Evolutionary conservation across 37 sponge, comb jelly and placozoan species (phyloP).

Genomic region (Haliclona indistincta): DNA sequence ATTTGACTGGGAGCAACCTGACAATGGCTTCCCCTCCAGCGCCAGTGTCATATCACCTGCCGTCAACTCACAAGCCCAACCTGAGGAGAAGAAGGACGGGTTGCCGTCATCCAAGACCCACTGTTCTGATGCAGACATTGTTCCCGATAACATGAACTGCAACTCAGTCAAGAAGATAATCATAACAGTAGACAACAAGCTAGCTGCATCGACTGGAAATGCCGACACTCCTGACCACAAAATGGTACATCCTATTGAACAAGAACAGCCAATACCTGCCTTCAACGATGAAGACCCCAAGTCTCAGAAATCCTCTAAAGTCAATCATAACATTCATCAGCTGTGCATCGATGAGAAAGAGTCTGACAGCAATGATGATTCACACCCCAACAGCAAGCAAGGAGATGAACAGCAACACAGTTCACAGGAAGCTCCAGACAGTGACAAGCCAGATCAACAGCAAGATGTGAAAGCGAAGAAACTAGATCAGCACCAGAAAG

Average conservation of each 20-base stretch:
- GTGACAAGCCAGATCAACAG: too few relatives aligned
- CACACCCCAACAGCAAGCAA: background rate
- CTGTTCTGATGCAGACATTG: background rate
- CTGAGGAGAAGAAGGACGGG: background rate
- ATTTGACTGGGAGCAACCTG: slow-evolving; percentile 91
- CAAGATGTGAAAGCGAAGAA: background rate
- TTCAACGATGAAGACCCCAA: background rate
- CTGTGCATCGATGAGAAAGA: background rate
- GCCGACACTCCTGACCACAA: too few relatives aligned
- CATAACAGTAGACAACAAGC: background rate
- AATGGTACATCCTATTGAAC: background rate
- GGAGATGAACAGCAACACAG: background rate
- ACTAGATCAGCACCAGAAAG: background rate
- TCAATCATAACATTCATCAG: background rate
- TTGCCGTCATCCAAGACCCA: background rate
- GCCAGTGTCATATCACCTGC: slow-evolving; percentile 39
- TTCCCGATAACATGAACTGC: background rate
- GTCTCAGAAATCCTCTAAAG: background rate
- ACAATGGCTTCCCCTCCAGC: slow-evolving; percentile 34
- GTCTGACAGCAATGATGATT: background rate
- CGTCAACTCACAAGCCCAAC: background rate
- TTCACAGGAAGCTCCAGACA: too few relatives aligned
- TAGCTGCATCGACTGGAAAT: background rate
- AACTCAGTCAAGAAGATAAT: too few relatives aligned
- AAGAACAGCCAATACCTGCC: background rate